Evolutionary conservation across 2,888 invertebrate species (phyloP), one percentile per base, ranked within the genome.

Genomic region (Camponotus fellah): DNA sequence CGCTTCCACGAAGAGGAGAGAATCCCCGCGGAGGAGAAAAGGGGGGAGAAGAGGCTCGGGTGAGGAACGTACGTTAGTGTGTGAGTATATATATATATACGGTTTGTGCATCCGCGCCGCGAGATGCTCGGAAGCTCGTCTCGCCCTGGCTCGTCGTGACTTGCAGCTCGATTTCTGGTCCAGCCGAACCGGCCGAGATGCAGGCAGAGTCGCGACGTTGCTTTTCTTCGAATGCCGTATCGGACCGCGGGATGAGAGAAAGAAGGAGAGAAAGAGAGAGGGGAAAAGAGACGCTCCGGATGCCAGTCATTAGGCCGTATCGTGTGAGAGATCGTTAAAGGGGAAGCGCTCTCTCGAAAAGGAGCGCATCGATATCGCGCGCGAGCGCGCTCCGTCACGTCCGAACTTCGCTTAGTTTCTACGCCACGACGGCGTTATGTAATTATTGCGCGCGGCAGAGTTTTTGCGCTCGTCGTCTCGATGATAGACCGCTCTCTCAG

Each of bases 81-180:
- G 37, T 26, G 58, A n/a, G 49, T n/a, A 21, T 26, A 53, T 66
- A 43, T 76, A 68, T 26, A 26, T 26, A 26, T 26, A 26, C 26
- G 68, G 81, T 68, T 75, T 56, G 69, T 56, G 83, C 76, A 64
- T 71, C 37, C 46, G 64, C 37, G 37, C 43, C 87, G 84, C 86
- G 87, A 89, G 77, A 79, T 26, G 88, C 90, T 92, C 90, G 84
- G 91, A 92, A 92, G 92, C 91, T 87, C 87, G 64, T 82, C 84
- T 88, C 76, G 71, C 34, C 62, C 77, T 64, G 26, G 21, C 58
- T 32, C 81, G 88, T 88, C 92, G 91, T 93, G 93, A 93, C 93
- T 93, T 93, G 93, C 93, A 91, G 86, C 91, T 92, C 90, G 89
- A 92, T 91, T 92, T 91, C 91, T 88, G 88, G 88, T 87, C 84